Conservation (phyloP, 2,797 vertebrate genomes). For the Naso thynnoides region DNA sequence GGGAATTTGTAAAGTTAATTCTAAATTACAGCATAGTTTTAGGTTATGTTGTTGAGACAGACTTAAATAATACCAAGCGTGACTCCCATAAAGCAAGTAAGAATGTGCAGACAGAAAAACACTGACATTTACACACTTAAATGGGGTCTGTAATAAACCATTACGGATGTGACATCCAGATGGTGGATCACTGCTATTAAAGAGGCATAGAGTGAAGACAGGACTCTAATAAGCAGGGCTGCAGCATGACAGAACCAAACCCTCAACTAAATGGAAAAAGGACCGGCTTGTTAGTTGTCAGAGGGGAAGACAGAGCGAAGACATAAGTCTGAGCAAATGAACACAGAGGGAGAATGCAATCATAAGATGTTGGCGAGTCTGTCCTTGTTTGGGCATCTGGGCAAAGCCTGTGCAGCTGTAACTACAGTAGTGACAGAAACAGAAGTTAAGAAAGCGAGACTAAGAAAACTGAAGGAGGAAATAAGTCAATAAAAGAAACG, state of each 20-base stretch:
- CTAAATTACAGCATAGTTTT: conserved; percentile 27
- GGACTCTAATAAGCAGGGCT: conserved; percentile 33
- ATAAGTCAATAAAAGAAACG: conserved; percentile 12
- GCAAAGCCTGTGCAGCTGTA: conserved; percentile 50
- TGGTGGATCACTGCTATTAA: conserved; percentile 53
- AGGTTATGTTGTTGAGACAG: conserved; percentile 13
- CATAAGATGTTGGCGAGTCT: conserved; percentile 58
- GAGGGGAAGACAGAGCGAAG: conserved; percentile 6
- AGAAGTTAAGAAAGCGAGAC: conserved; percentile 42
- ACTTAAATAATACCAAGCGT: conserved; percentile 10
- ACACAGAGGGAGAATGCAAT: conserved; percentile 43
- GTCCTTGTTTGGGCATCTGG: conserved; percentile 83
- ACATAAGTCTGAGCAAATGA: conserved; percentile 47
- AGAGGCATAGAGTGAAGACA: conserved; percentile 31
- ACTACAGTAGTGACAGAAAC: conserved; percentile 42
- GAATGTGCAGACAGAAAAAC: conserved; percentile 39
- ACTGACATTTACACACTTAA: conserved; percentile 46
- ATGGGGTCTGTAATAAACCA: conserved; percentile 44
- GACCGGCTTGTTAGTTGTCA: conserved; percentile 33
- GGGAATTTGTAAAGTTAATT: conserved; percentile 49
- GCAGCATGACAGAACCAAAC: conserved; percentile 37
- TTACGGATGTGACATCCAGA: conserved; percentile 55
- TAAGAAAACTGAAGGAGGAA: conserved; percentile 14
- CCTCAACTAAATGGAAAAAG: conserved; percentile 27
- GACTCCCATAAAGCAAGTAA: conserved; percentile 15